Evolutionary conservation across 2,888 invertebrate species (phyloP), one percentile per base, ranked within the genome.

Genomic region (Eurytoma californica): DNA sequence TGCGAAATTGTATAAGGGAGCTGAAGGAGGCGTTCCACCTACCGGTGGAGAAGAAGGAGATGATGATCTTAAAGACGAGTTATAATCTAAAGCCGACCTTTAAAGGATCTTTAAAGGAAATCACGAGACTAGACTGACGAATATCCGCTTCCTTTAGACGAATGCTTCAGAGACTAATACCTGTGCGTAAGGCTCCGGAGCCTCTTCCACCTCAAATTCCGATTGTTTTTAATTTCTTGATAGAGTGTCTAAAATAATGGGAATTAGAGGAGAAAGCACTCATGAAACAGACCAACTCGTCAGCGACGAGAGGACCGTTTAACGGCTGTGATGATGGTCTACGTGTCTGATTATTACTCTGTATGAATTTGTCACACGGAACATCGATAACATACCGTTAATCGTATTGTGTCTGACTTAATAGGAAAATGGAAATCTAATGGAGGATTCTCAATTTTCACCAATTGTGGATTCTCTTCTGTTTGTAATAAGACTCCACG

Each of bases 1-100:
- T 88, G 95, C 97, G 74, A 99, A 99, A 92, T 91, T 99, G 84
- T 99, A 99, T 91, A 96, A 97, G 88, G 95, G 95, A 39, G 93
- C 95, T 82, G 97, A 96, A 28, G 95, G 96, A 24, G 95, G 95
- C 30, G 93, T 93, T 16, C 95, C 96, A 20, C 95, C 96, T 24
- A 92, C 93, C 24, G 94, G 93, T 61, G 94, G 93, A 0, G 94
- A 94, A 0, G 95, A 94, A 0, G 94, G 53, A 14, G 95, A 94
- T 0, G 94, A 94, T 73, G 94, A 96, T 87, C 93, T 96, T 89
- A 96, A 95, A 90, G 97, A 97, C 90, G 96, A 97, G 92, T 93
- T 97, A 92, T 97, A 92, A 92, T 83, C 94, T 65, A 80, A 86
- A 3, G 94, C 94, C 73, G 96, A 97, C 92, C 94, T 97, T 92